Percentiles rank a stretch among this genome's conserved stretches.
Conservation (phyloP, 2,113 vertebrate species). For the Uropsilus gracilis region DNA sequence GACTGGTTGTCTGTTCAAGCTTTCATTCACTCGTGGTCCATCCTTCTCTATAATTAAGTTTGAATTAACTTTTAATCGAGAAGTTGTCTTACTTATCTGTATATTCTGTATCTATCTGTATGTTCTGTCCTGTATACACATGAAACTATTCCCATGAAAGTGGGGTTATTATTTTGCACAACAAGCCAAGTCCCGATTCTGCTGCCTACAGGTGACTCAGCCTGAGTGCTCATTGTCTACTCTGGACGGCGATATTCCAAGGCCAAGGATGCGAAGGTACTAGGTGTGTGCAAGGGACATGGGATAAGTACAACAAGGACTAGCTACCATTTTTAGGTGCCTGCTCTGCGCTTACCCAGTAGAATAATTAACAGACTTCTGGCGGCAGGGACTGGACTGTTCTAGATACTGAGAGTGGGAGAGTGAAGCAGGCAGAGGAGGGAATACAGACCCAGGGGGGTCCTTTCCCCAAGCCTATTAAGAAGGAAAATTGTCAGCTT, state of each 20-base stretch:
- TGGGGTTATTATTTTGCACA: not conserved
- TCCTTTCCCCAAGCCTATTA: not conserved
- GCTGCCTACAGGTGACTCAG: not conserved
- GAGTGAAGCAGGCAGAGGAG: no score
- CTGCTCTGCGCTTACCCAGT: not conserved
- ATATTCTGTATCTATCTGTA: not conserved
- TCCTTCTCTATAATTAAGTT: not conserved
- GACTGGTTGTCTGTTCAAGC: not conserved
- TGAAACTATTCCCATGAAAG: not conserved
- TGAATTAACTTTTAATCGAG: not conserved
- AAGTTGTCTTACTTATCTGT: not conserved
- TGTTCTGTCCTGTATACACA: not conserved
- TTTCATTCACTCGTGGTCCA: not conserved
- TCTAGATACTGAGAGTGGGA: not conserved
- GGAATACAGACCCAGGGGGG: not conserved
- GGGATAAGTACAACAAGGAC: not conserved
- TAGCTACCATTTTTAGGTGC: not conserved
- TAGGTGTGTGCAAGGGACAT: not conserved
- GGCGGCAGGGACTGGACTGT: not conserved
- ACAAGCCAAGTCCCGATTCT: not conserved
- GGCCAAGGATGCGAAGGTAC: not conserved
- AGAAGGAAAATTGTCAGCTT: conserved; percentile 33
- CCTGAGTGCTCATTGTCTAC: not conserved
- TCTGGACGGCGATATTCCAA: not conserved
- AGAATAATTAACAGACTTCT: not conserved